Conservation (phyloP, 2,113 vertebrate species). For the Rhagologus leucostigma region DNA sequence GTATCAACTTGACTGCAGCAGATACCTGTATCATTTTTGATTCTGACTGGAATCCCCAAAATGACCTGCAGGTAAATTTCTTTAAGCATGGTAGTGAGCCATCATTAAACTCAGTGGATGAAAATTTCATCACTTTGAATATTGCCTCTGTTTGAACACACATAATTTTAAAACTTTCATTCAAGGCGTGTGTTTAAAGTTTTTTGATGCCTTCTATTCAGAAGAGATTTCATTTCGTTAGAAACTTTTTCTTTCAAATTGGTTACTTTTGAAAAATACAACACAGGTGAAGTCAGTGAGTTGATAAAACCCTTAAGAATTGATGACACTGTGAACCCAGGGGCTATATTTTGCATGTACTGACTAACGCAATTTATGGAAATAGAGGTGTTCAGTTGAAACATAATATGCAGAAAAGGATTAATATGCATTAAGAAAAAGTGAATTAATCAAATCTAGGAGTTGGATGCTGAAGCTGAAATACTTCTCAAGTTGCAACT, state of each 20-base stretch:
- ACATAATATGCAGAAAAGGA: neutral
- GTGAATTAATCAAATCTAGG: neutral
- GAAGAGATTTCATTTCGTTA: neutral
- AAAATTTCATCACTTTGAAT: neutral
- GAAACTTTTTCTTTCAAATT: neutral
- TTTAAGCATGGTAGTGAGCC: neutral
- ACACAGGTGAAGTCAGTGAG: neutral
- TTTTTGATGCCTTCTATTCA: neutral
- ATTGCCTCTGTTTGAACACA: neutral
- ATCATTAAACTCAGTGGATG: neutral
- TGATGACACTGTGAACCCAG: accelerated
- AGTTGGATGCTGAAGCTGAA: neutral
- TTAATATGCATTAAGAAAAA: neutral
- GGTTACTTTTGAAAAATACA: neutral
- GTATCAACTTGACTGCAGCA: constrained; percentile 96
- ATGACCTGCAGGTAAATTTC: constrained; percentile 90
- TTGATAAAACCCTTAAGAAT: neutral
- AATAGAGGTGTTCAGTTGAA: neutral
- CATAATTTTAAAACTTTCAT: accelerated
- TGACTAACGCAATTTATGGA: neutral
- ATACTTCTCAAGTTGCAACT: neutral
- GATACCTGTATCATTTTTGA: constrained; percentile 99
- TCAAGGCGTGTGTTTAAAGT: neutral
- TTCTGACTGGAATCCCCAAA: constrained; percentile 99
- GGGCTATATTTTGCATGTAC: neutral